Evolutionary conservation across 2,797 vertebrate species (phyloP).

Genomic region (Girardinus metallicus): DNA sequence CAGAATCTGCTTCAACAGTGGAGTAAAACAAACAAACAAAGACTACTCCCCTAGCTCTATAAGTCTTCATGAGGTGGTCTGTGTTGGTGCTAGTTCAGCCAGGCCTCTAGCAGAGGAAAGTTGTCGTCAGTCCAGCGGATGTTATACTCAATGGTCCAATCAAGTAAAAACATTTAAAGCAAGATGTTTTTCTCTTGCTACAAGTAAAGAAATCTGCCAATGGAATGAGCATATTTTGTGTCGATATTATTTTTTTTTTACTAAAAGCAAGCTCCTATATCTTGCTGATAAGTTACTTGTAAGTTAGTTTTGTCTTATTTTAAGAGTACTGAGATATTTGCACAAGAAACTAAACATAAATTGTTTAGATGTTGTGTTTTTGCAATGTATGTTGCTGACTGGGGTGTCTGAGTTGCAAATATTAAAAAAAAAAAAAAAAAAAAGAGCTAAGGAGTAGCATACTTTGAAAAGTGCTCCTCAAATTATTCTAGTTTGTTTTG

Average conservation of each 20-base stretch:
- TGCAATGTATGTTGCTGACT: background rate
- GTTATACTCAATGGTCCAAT: conserved; percentile 87
- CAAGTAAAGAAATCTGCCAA: background rate
- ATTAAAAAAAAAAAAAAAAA: no score
- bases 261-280: background rate
- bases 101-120: conserved; percentile 82
- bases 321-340: background rate
- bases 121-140: conserved; percentile 90
- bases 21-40: background rate
- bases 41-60: conserved; percentile 16
- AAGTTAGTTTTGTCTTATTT: background rate
- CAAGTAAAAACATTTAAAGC: background rate
- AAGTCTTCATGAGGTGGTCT: conserved; percentile 52
- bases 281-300: background rate
- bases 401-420: background rate
- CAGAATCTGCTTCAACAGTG: background rate
- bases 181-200: background rate
- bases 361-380: background rate
- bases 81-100: conserved; percentile 73
- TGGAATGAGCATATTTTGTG: no score
- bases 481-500: background rate
- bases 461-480: background rate
- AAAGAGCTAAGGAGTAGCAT: no score
- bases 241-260: no score
- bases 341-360: background rate